phyloP scores from a whole-genome alignment of 2,113 vertebrate species.

The Bombycilla garrulus region DNA sequence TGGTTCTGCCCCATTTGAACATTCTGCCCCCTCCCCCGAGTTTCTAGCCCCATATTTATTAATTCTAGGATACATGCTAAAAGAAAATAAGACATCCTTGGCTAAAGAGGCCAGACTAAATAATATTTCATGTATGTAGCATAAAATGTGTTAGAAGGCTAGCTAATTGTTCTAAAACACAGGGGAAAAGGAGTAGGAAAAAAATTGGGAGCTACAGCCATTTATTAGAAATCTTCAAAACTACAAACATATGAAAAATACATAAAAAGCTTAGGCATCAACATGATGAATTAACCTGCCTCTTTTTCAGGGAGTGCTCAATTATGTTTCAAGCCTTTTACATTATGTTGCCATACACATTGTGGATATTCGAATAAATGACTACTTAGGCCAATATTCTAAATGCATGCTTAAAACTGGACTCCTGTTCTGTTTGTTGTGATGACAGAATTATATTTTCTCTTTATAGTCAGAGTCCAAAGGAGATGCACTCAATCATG shows the following conservation, averaged over 20 bases:
- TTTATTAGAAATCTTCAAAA: not conserved
- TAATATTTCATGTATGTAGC: not conserved
- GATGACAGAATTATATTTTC: not conserved
- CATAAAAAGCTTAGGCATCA: not conserved
- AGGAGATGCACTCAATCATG: not conserved
- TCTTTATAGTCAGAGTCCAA: not conserved
- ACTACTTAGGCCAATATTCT: not conserved
- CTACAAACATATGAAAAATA: not conserved
- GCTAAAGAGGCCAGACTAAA: not conserved
- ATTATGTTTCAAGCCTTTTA: not conserved
- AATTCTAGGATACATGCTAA: not conserved
- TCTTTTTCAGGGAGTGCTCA: not conserved
- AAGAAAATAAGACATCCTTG: not conserved
- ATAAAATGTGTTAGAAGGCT: not conserved
- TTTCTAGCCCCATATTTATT: not conserved
- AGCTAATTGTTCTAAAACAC: not conserved
- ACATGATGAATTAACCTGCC: not conserved
- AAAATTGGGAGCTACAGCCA: not conserved
- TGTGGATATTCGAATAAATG: not conserved
- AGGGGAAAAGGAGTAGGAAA: not conserved
- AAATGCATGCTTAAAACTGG: not conserved
- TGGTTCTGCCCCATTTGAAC: not conserved
- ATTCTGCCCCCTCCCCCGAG: fast-evolving
- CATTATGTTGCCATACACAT: not conserved
- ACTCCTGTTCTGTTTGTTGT: not conserved